These are phyloP conservation scores for Agelas oroides DNA, from an alignment of 37 sponge, comb jelly and placozoan species.

Conservation along the genomic window DNA sequence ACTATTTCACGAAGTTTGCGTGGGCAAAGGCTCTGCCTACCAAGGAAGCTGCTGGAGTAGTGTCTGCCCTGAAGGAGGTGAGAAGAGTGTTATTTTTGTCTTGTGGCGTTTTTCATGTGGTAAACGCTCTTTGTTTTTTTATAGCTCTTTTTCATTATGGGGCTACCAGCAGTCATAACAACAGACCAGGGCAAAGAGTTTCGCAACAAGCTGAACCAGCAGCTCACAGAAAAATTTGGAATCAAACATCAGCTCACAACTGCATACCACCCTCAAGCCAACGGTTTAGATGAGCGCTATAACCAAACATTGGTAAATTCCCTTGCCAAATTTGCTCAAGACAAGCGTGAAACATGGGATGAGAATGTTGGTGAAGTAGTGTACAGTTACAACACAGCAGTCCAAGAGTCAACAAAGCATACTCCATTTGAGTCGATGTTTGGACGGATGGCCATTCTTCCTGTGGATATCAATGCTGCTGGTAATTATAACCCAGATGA, in stretches of 20 bases:
- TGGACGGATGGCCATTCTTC: constrained; percentile 25
- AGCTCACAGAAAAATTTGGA: constrained; percentile 36
- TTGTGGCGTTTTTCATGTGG: no score
- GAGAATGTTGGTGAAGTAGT: constrained; percentile 3
- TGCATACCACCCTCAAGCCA: constrained; percentile 51
- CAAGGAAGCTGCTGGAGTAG: no score
- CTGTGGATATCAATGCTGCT: constrained; percentile 39
- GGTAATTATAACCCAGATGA: constrained; percentile 12
- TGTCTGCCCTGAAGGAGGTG: no score
- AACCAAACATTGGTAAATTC: constrained; percentile 56
- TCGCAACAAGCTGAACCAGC: constrained; percentile 33
- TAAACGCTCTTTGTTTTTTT: no score
- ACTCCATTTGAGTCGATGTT: constrained; percentile 62
- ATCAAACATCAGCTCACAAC: constrained; percentile 56
- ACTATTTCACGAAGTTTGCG: no score
- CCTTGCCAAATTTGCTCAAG: constrained; percentile 45
- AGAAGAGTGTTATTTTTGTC: no score
- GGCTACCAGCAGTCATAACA: constrained; percentile 59
- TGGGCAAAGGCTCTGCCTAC: no score
- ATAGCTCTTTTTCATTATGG: constrained; percentile 28
- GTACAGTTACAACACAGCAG: constrained; percentile 44
- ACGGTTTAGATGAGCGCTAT: constrained; percentile 65
- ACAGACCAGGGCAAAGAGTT: constrained; percentile 66
- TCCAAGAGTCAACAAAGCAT: constrained; percentile 49
- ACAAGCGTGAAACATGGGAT: constrained; percentile 33